A percentile compares a stretch with the other conserved stretches of the same genome.
Conservation (phyloP, 1,140 invertebrate species). For the Conus betulinus region DNA sequence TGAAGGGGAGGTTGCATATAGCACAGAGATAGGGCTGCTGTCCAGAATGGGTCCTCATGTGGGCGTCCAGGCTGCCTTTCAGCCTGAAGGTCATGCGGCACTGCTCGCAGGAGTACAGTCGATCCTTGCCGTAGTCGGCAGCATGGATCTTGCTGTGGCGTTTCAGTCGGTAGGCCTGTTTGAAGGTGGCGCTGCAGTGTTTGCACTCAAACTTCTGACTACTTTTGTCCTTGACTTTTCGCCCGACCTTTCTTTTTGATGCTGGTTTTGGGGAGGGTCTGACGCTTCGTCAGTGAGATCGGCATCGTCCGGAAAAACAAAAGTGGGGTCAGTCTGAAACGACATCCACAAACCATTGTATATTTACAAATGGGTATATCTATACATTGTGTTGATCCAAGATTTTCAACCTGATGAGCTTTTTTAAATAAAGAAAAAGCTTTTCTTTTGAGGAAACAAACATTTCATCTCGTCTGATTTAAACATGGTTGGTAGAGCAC, state of each 20-base stretch:
- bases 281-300: not conserved
- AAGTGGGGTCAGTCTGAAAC: not conserved
- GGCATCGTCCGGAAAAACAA: not conserved
- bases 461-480: too few relatives aligned
- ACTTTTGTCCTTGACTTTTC: not conserved
- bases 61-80: slow-evolving; percentile 94
- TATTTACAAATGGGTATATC: too few relatives aligned
- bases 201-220: slow-evolving; percentile 78
- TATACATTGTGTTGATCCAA: too few relatives aligned
- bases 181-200: slow-evolving; percentile 29
- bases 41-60: slow-evolving; percentile 95
- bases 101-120: slow-evolving; percentile 84
- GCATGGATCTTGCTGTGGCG: slow-evolving; percentile 80
- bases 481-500: too few relatives aligned
- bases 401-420: too few relatives aligned
- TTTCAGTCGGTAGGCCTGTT: slow-evolving; percentile 90
- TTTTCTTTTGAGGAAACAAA: too few relatives aligned
- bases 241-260: not conserved
- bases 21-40: slow-evolving; percentile 82
- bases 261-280: not conserved
- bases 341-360: not conserved
- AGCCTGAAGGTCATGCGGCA: slow-evolving; percentile 96
- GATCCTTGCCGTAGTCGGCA: slow-evolving; percentile 1
- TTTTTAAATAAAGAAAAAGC: too few relatives aligned
- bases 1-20: slow-evolving; percentile 11